Evolutionary conservation across 2,797 vertebrate species (phyloP), one percentile per base, ranked within the genome.

Genomic region (Gobio occitaniae): DNA sequence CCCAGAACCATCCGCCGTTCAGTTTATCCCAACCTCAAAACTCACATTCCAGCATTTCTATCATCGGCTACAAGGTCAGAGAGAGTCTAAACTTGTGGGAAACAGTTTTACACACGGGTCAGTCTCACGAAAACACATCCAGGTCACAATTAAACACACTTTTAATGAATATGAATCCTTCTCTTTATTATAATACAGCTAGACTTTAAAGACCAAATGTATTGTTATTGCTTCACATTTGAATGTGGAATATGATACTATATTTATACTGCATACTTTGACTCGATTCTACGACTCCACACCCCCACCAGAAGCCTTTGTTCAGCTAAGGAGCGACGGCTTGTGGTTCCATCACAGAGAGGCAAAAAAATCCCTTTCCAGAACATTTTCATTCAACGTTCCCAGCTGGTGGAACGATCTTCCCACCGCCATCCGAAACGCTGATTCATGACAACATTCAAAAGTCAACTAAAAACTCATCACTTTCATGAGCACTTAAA

Each of bases 1-100:
- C 71, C 32, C 75, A 83, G 21, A 59, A 77, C 41, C 41, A 32
- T 77, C 2, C 47, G 48, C 7, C 2, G n/a, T 48, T 82, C 16
- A 56, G 19, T 54, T 78, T 75, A 2, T 68, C 86, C 63, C 61
- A 38, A 88, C 86, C 80, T 38, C 32, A 2, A 10, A 29, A 77
- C 0, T 29, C 21, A 6, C 82, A 54, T 66, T 83, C n/a, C 59
- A 65, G 61, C 32, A 59, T 65, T 82, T 50, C 25, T 48, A 16
- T 21, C 25, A 36, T 2, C 7, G 8, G 21, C n/a, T 61, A 56
- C 32, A 56, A 48, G 80, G 41, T 83, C 71, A 66, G 71, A 66
- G 19, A 54, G 76, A 66, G 81, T 76, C 47, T 75, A 25, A n/a
- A 63, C 41, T 44, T 32, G 68, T 17, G 38, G 36, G 0, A 13